These are phyloP conservation scores for Carassius auratus DNA, from an alignment of 2,113 vertebrate species.

Conservation along the genomic window DNA sequence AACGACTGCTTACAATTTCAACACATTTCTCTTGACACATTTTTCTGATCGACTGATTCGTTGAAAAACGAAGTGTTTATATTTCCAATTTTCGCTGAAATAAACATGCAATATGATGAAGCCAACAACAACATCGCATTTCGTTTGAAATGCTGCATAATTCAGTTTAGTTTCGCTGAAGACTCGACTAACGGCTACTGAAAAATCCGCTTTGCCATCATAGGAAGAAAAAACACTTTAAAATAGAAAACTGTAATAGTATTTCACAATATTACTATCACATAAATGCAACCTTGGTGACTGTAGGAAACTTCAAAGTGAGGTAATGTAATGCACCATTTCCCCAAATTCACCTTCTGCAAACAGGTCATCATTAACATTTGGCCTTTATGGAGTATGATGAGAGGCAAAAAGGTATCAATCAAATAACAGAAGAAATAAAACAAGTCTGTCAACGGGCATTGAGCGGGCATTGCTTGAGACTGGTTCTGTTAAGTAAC, in stretches of 20 bases:
- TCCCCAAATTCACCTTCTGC: not conserved
- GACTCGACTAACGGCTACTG: no score
- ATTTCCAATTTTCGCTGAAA: not conserved
- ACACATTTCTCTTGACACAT: not conserved
- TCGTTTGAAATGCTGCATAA: not conserved
- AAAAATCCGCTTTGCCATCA: no score
- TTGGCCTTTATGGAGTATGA: not conserved
- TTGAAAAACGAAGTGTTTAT: not conserved
- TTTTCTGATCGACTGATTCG: not conserved
- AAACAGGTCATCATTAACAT: not conserved
- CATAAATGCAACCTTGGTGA: no score
- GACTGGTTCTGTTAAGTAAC: slow-evolving; percentile 6
- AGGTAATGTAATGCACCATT: not conserved
- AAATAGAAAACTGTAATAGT: no score
- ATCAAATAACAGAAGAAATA: not conserved
- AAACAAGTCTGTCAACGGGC: not conserved
- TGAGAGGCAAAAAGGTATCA: not conserved
- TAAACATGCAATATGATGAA: not conserved
- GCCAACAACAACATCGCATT: not conserved
- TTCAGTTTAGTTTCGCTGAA: not conserved
- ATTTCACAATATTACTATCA: no score
- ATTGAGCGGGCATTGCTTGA: not conserved
- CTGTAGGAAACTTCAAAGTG: no score
- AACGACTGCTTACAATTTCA: not conserved
- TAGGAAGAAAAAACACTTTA: no score